Percentiles rank a stretch among this genome's conserved stretches.
These are phyloP conservation scores for Falco berigora DNA, from an alignment of 2,797 vertebrate species.

Conservation along the genomic window DNA sequence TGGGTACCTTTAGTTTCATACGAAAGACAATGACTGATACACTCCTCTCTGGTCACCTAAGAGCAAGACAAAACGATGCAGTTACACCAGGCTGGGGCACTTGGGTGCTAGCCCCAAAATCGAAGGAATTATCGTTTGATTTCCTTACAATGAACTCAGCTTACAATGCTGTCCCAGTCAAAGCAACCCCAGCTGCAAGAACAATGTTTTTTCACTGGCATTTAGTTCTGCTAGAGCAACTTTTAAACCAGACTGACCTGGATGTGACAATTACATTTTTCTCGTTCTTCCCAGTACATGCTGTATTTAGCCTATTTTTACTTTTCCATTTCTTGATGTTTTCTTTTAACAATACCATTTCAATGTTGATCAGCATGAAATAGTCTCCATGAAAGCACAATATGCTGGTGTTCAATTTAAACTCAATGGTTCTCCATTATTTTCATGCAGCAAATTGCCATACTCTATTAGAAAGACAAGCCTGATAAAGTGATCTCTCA, in stretches of 20 bases:
- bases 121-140: neutral
- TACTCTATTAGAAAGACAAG: constrained; percentile 8
- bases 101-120: neutral
- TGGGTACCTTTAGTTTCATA: neutral
- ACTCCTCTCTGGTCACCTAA: neutral
- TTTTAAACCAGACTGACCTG: constrained; percentile 18
- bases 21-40: neutral
- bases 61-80: neutral
- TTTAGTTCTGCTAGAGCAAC: neutral
- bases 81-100: neutral
- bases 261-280: neutral
- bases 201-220: neutral
- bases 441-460: constrained; percentile 46
- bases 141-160: neutral
- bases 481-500: constrained; percentile 46
- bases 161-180: neutral
- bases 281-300: neutral
- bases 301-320: neutral
- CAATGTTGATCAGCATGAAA: constrained; percentile 37
- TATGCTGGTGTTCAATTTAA: constrained; percentile 46
- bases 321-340: constrained; percentile 3
- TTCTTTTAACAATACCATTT: constrained; percentile 33
- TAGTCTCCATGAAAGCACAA: constrained; percentile 18
- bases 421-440: constrained; percentile 43
- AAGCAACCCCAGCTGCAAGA: neutral